These are phyloP conservation scores for Eumerus sabulonum DNA, from an alignment of 2,888 invertebrate species.

Conservation along the genomic window DNA sequence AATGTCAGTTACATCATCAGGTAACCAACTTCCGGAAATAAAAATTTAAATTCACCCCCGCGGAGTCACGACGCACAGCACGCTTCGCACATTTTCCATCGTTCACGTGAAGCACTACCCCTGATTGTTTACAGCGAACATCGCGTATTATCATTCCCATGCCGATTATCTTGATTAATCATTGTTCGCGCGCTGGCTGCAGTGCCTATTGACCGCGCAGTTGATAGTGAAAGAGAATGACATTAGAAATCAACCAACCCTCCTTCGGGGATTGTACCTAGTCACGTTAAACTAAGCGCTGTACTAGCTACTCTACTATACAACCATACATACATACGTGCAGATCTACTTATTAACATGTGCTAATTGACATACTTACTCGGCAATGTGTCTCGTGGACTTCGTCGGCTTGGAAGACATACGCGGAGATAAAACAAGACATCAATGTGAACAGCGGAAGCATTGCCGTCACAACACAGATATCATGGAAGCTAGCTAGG, in stretches of 20 bases:
- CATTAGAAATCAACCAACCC: constrained; percentile 39
- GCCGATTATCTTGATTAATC: constrained; percentile 27
- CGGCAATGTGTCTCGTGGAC: constrained; percentile 97
- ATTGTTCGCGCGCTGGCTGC: constrained; percentile 14
- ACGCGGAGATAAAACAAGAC: constrained; percentile 92
- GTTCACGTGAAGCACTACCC: too few species aligned
- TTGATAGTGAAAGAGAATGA: background rate
- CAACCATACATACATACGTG: background rate
- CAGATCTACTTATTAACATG: background rate
- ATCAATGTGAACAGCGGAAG: constrained; percentile 91
- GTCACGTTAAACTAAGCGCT: constrained; percentile 6
- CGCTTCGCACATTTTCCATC: too few species aligned
- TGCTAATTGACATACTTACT: constrained; percentile 82
- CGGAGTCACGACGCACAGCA: too few species aligned
- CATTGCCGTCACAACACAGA: constrained; percentile 90
- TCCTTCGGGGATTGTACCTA: constrained; percentile 20
- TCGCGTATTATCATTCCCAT: constrained; percentile 8
- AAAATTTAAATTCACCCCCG: too few species aligned
- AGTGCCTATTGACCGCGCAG: constrained; percentile 21
- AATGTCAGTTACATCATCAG: too few species aligned
- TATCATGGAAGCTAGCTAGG: constrained; percentile 86
- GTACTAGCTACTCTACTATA: too few species aligned
- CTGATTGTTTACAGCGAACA: too few species aligned
- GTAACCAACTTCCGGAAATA: too few species aligned
- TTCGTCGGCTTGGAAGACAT: constrained; percentile 94